Conservation (phyloP, 2,797 vertebrate genomes). For the Gymnothorax javanicus region DNA sequence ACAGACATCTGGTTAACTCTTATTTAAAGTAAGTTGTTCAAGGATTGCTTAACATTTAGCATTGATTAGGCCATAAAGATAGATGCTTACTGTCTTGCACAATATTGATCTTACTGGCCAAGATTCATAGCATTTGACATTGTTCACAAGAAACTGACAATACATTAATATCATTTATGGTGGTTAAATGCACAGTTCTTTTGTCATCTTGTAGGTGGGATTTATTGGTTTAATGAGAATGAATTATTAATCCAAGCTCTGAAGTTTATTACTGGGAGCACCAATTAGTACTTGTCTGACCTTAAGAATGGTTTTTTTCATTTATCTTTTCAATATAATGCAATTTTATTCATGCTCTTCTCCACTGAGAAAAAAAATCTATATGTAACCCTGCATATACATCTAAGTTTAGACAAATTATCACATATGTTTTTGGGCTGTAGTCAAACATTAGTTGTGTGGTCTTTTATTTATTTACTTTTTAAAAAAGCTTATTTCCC, state of each 20-base stretch:
- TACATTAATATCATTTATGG: slow-evolving; percentile 32
- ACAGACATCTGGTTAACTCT: slow-evolving; percentile 31
- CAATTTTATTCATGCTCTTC: not conserved
- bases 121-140: slow-evolving; percentile 38
- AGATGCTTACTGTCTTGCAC: slow-evolving; percentile 40
- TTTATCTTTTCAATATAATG: not conserved
- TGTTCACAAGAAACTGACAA: slow-evolving; percentile 32
- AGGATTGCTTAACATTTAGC: slow-evolving; percentile 27
- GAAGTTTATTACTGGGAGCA: slow-evolving; percentile 1
- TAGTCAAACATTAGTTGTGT: not conserved
- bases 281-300: slow-evolving; percentile 14
- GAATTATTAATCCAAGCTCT: slow-evolving; percentile 15
- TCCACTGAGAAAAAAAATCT: not conserved
- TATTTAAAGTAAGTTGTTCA: slow-evolving; percentile 34
- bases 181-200: slow-evolving; percentile 17
- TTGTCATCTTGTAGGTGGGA: slow-evolving; percentile 23
- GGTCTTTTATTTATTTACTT: too few species aligned
- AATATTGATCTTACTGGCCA: slow-evolving; percentile 45
- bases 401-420: not conserved
- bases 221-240: slow-evolving; percentile 31
- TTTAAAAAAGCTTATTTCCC: not conserved
- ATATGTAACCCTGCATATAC: not conserved
- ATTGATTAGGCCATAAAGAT: slow-evolving; percentile 42
- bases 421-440: not conserved
- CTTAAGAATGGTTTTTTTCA: not conserved